These are phyloP conservation scores for Cavia porcellus DNA, from an alignment of 2,113 vertebrate species.

Conservation along the genomic window DNA sequence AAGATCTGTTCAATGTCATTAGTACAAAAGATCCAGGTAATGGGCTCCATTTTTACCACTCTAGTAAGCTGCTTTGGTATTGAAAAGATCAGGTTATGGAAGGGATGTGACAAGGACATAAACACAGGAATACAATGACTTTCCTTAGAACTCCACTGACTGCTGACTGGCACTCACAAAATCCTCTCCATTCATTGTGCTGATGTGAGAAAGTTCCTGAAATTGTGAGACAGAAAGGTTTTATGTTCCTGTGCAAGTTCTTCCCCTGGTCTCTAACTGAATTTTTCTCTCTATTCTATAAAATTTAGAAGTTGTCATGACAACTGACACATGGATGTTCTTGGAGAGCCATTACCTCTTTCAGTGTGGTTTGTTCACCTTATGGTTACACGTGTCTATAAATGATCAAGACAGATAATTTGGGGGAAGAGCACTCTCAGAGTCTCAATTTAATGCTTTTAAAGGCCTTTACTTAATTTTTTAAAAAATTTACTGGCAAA, in stretches of 20 bases:
- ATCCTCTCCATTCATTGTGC: neutral
- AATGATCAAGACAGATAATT: conserved; percentile 35
- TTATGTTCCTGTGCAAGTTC: conserved; percentile 15
- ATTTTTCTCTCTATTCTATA: conserved; percentile 62
- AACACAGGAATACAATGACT: neutral
- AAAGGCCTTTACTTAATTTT: conserved; percentile 18
- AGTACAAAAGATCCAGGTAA: neutral
- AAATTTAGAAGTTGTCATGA: conserved; percentile 53
- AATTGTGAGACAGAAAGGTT: neutral
- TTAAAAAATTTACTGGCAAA: neutral
- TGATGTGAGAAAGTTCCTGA: neutral
- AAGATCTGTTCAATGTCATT: neutral
- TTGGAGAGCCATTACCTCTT: conserved; percentile 49
- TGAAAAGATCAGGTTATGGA: neutral
- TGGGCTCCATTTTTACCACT: neutral
- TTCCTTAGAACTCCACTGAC: neutral
- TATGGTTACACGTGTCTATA: neutral
- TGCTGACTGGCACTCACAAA: neutral
- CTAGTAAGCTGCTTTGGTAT: neutral
- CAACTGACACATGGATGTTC: conserved; percentile 18
- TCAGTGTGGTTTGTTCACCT: neutral
- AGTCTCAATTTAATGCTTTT: neutral
- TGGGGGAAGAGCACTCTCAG: neutral
- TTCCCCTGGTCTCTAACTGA: conserved; percentile 64
- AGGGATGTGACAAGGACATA: neutral